phyloP scores from a whole-genome alignment of 92 coral and sea anemone genomes.

The Meandrina meandrites region DNA sequence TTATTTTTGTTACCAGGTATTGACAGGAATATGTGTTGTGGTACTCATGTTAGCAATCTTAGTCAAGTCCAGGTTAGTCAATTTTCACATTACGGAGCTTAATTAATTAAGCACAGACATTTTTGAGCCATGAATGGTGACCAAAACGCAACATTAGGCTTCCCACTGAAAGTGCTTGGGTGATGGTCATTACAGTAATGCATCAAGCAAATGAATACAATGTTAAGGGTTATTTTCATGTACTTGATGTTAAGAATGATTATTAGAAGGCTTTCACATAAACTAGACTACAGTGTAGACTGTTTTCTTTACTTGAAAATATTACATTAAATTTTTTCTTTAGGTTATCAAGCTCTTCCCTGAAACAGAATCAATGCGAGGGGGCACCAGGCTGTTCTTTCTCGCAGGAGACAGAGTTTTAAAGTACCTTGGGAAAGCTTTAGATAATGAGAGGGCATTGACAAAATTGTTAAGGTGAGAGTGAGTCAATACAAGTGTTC shows the following conservation, averaged over 20 bases:
- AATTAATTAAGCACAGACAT: too few relatives aligned
- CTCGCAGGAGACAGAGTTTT: constrained; percentile 88
- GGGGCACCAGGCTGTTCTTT: constrained; percentile 85
- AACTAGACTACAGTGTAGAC: background rate
- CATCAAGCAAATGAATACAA: background rate
- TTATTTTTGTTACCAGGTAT: constrained; percentile 59
- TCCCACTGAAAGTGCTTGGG: too few relatives aligned
- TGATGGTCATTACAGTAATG: too few relatives aligned
- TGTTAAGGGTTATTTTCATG: background rate
- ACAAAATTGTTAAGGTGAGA: constrained; percentile 83
- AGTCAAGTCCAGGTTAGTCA: constrained; percentile 84
- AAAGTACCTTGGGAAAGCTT: constrained; percentile 77
- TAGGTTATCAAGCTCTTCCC: constrained; percentile 92
- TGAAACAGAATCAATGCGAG: constrained; percentile 82
- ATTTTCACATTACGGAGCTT: too few relatives aligned
- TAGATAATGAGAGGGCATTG: constrained; percentile 83
- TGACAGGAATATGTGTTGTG: constrained; percentile 98
- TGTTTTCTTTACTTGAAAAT: background rate
- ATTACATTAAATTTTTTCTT: background rate
- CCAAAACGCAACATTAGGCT: too few relatives aligned
- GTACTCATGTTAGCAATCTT: constrained; percentile 91
- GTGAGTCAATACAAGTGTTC: background rate
- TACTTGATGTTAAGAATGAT: background rate
- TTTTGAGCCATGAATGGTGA: too few relatives aligned
- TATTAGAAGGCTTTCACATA: background rate